Conservation (phyloP, 2,797 vertebrate genomes). For the Sebastiscus albofasciatus region DNA sequence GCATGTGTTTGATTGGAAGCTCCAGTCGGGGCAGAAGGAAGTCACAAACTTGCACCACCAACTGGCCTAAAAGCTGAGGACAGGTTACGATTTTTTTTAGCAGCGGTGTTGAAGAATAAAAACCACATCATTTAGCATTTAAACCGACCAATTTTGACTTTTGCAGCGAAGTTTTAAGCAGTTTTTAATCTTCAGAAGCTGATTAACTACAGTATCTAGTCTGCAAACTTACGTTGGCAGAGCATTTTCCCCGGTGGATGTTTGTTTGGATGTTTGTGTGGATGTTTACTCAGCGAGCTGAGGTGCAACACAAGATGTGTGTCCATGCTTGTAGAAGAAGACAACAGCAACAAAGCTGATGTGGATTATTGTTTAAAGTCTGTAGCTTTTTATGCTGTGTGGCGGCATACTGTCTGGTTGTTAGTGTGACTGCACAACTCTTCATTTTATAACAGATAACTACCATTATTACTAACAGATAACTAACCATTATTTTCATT, state of each 20-base stretch:
- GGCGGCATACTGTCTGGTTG: not conserved
- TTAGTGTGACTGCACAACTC: not conserved
- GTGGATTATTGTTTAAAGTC: not conserved
- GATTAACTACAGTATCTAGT: not conserved
- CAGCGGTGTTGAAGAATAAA: not conserved
- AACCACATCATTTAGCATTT: not conserved
- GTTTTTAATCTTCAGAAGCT: not conserved
- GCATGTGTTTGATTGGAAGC: not conserved
- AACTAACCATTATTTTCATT: no score
- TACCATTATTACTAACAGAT: no score
- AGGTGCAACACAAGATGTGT: no score
- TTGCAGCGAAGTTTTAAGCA: not conserved
- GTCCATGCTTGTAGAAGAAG: not conserved
- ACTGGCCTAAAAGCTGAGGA: not conserved
- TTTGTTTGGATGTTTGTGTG: no score
- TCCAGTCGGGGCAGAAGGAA: not conserved
- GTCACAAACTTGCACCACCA: not conserved
- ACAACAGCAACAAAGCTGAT: not conserved
- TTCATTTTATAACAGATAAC: not conserved
- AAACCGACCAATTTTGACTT: not conserved
- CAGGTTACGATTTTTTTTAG: rapidly evolving
- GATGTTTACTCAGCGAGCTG: no score
- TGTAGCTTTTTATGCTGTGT: not conserved
- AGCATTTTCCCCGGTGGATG: not conserved
- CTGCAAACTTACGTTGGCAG: not conserved